These are phyloP conservation scores for Eupithecia vulgata DNA, from an alignment of 2,888 invertebrate species.

Conservation along the genomic window DNA sequence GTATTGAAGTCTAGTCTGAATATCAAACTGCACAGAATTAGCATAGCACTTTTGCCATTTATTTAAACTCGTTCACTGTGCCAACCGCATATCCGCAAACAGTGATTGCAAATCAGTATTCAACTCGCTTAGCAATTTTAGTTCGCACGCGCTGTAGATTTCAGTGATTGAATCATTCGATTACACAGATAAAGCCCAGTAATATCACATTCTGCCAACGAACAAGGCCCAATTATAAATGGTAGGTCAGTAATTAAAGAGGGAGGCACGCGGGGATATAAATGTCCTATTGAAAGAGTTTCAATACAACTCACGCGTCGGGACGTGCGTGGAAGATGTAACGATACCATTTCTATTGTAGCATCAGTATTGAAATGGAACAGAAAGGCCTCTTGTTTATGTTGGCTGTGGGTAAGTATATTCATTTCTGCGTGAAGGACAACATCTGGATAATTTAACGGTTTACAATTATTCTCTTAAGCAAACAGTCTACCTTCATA, in stretches of 20 bases:
- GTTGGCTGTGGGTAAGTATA: neutral
- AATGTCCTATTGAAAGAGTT: conserved; percentile 61
- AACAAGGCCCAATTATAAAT: conserved; percentile 37
- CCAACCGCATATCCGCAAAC: conserved; percentile 1
- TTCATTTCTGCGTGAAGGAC: neutral
- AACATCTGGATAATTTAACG: too few relatives aligned
- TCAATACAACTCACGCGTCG: conserved; percentile 54
- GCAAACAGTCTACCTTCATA: neutral
- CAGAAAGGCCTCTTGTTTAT: conserved; percentile 11
- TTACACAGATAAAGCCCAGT: conserved; percentile 26
- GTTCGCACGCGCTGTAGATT: conserved; percentile 10
- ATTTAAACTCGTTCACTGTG: neutral
- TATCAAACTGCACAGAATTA: neutral
- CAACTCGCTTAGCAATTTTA: conserved; percentile 12
- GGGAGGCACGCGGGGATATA: conserved; percentile 19
- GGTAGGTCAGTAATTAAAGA: conserved; percentile 35
- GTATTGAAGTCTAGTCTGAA: too few relatives aligned
- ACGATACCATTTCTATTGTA: conserved; percentile 19
- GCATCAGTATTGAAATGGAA: conserved; percentile 1
- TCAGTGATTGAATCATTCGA: conserved; percentile 7
- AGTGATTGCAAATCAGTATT: conserved; percentile 12
- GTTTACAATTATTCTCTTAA: neutral
- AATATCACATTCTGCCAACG: conserved; percentile 27
- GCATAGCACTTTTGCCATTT: neutral
- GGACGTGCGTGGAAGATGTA: conserved; percentile 33